Evolutionary conservation across 1,140 invertebrate species (phyloP).

Genomic region (Tetramorium alpestre): DNA sequence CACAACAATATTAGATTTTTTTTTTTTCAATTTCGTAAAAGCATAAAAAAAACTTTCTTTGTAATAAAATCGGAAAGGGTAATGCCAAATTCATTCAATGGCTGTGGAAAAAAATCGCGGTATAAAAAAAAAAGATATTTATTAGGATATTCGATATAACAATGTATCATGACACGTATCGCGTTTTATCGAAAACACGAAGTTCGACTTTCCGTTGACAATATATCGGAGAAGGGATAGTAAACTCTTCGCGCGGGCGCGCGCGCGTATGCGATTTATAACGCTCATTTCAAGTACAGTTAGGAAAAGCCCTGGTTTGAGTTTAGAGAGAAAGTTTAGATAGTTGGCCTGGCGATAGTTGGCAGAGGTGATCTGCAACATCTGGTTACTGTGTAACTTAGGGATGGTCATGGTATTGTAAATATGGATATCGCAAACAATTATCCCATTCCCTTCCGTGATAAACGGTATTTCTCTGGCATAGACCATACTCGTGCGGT

Average conservation of each 20-base stretch:
- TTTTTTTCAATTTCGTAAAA: constrained; percentile 14
- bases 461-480: constrained; percentile 41
- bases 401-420: constrained; percentile 49
- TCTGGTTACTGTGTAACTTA: constrained; percentile 65
- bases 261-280: constrained; percentile 30
- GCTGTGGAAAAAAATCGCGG: not conserved
- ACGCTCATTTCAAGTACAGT: constrained; percentile 27
- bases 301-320: constrained; percentile 19
- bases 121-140: constrained; percentile 13
- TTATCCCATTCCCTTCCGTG: constrained; percentile 11
- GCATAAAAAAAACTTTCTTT: not conserved
- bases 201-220: constrained; percentile 23
- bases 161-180: constrained; percentile 27
- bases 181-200: constrained; percentile 39
- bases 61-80: not conserved
- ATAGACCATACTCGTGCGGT: not conserved
- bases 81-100: not conserved
- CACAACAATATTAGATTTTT: not conserved
- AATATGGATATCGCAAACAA: constrained; percentile 59
- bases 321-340: constrained; percentile 48
- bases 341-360: constrained; percentile 39
- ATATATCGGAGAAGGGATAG: constrained; percentile 14
- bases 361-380: constrained; percentile 50
- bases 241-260: constrained; percentile 19
- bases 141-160: constrained; percentile 24